Conservation (phyloP, 2,888 invertebrate species). For the Leistus spinibarbis region DNA sequence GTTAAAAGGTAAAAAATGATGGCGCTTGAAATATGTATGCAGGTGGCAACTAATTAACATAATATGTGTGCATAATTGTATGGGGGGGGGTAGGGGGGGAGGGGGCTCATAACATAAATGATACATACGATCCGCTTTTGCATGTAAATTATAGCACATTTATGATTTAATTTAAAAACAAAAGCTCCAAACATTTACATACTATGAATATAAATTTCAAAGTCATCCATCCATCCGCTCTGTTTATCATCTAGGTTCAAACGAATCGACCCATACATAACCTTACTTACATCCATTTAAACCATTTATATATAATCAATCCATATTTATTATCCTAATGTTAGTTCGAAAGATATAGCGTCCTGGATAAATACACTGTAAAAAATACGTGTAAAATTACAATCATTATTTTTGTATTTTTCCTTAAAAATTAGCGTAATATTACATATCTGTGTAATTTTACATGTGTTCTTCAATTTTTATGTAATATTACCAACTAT, state of each 20-base stretch:
- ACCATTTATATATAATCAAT: too few relatives aligned
- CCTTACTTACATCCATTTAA: too few relatives aligned
- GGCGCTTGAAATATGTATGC: background rate
- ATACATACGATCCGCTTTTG: background rate
- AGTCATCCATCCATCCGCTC: background rate
- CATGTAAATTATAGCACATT: constrained; percentile 21
- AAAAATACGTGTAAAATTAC: too few relatives aligned
- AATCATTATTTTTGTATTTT: too few relatives aligned
- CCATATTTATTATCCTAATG: too few relatives aligned
- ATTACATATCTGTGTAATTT: too few relatives aligned
- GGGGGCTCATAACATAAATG: background rate
- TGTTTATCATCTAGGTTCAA: background rate
- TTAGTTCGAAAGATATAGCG: too few relatives aligned
- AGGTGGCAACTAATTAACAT: background rate
- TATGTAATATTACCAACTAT: too few relatives aligned
- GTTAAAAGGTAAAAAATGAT: background rate
- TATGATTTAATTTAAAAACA: constrained; percentile 21
- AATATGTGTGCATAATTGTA: background rate
- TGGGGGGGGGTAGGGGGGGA: too few relatives aligned
- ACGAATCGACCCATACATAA: background rate
- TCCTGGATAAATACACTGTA: too few relatives aligned
- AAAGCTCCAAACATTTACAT: constrained; percentile 19
- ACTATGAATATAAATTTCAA: constrained; percentile 21
- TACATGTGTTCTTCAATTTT: too few relatives aligned
- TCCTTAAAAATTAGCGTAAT: too few relatives aligned